Percentiles rank a stretch among this genome's conserved stretches.
These are phyloP conservation scores for Mastacembelus armatus DNA, from an alignment of 2,797 vertebrate genomes.

Conservation along the genomic window DNA sequence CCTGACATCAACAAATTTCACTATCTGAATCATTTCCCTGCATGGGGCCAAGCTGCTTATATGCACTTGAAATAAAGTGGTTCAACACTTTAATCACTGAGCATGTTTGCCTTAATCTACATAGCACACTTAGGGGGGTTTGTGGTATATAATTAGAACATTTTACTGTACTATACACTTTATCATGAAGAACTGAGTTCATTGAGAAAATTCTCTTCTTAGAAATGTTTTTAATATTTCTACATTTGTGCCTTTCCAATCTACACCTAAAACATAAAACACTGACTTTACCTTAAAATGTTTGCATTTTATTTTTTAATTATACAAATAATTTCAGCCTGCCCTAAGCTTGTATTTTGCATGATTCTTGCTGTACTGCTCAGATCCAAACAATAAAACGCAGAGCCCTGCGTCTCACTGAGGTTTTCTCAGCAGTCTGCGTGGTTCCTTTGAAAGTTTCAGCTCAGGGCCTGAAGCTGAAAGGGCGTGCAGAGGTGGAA, in stretches of 20 bases:
- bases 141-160: not conserved
- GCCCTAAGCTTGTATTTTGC: not conserved
- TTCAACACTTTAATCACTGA: not conserved
- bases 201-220: not conserved
- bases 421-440: not conserved
- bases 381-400: not conserved
- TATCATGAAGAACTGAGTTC: too few relatives aligned
- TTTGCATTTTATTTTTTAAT: not conserved
- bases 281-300: too few relatives aligned
- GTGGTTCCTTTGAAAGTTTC: conserved; percentile 24
- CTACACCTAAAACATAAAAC: too few relatives aligned
- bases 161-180: too few relatives aligned
- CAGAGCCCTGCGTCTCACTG: not conserved
- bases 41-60: not conserved
- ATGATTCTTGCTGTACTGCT: not conserved
- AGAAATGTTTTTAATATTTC: too few relatives aligned
- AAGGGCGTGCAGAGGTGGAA: too few relatives aligned
- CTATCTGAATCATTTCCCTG: not conserved
- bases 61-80: not conserved
- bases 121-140: not conserved
- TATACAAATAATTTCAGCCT: not conserved
- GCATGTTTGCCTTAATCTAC: not conserved
- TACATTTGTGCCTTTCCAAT: too few relatives aligned
- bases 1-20: not conserved
- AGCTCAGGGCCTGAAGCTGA: conserved; percentile 1